These are phyloP conservation scores for Arvicola amphibius DNA, from an alignment of 2,797 vertebrate genomes.

Conservation along the genomic window DNA sequence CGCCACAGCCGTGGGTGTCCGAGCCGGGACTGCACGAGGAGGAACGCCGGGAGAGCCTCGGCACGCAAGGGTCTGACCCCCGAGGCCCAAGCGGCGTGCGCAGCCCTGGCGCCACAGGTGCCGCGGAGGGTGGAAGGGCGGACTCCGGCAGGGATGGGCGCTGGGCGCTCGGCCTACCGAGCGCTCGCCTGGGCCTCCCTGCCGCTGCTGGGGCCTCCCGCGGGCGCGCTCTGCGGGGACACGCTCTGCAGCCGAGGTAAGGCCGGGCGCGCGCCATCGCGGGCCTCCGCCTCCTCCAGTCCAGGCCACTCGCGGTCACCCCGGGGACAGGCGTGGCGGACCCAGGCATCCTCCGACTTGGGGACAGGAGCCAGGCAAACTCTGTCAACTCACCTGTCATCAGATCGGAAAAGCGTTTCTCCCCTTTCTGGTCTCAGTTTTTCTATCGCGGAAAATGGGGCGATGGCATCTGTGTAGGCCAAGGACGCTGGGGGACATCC, in stretches of 20 bases:
- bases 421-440: slow-evolving; percentile 36
- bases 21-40: not conserved
- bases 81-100: not conserved
- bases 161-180: slow-evolving; percentile 58
- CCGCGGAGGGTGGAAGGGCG: slow-evolving; percentile 63
- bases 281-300: not conserved
- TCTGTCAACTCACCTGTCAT: not conserved
- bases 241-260: slow-evolving; percentile 70
- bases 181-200: slow-evolving; percentile 78
- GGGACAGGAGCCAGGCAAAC: not conserved
- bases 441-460: slow-evolving; percentile 41
- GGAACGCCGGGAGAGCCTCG: not conserved
- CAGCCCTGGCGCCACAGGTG: slow-evolving; percentile 57
- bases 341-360: not conserved
- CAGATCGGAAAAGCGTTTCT: not conserved
- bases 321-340: not conserved
- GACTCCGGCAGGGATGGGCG: slow-evolving; percentile 72
- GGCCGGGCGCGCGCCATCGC: not conserved
- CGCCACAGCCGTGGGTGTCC: not conserved
- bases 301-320: not conserved
- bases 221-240: slow-evolving; percentile 67
- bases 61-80: slow-evolving; percentile 3
- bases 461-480: not conserved
- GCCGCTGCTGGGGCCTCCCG: slow-evolving; percentile 74
- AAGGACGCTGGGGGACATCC: not conserved